Conservation (phyloP, 2,888 invertebrate genomes). For the Callimorpha dominula region DNA sequence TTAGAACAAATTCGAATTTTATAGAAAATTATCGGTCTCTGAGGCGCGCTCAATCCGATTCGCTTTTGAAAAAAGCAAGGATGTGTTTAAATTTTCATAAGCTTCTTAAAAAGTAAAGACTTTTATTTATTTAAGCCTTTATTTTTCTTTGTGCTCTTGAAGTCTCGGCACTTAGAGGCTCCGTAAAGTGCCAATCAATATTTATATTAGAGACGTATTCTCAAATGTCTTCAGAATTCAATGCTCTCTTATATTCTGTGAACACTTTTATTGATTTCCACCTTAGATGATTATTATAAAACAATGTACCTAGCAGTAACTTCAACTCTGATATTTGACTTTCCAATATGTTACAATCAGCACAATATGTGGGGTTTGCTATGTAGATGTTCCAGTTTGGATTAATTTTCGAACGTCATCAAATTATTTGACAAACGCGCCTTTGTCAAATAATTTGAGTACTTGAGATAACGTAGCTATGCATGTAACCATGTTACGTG, state of each 20-base stretch:
- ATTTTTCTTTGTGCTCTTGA: conserved; percentile 1
- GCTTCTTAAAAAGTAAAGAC: background rate
- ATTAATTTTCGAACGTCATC: background rate
- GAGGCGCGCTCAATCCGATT: background rate
- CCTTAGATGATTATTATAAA: too few species aligned
- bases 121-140: background rate
- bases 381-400: background rate
- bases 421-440: background rate
- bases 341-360: background rate
- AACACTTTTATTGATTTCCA: background rate
- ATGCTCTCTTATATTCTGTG: background rate
- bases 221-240: background rate
- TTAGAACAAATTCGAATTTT: background rate
- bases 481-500: too few species aligned
- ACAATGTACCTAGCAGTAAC: too few species aligned
- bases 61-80: background rate
- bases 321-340: background rate
- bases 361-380: background rate
- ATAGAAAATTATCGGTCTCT: background rate
- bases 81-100: background rate
- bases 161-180: conserved; percentile 7
- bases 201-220: background rate
- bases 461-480: too few species aligned
- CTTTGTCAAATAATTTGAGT: too few species aligned
- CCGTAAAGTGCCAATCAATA: conserved; percentile 12